Conservation (phyloP, 2,797 vertebrate species). For the Synaphobranchus kaupii region DNA sequence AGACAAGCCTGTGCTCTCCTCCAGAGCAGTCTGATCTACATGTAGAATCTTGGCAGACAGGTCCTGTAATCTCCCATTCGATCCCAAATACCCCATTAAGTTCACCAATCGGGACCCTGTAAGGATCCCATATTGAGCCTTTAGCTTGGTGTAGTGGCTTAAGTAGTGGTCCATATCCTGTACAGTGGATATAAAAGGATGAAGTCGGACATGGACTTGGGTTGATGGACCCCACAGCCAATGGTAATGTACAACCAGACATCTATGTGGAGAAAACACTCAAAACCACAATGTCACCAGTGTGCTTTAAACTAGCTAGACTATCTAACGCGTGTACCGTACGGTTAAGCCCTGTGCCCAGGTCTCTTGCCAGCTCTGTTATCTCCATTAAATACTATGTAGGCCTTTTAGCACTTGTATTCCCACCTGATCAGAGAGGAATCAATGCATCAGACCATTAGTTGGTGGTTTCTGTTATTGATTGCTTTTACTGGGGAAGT, state of each 20-base stretch:
- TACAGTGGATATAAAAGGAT: not conserved
- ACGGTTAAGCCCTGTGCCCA: not conserved
- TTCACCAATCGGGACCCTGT: not conserved
- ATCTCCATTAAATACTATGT: not conserved
- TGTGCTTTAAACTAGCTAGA: not conserved
- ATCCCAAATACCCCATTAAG: not conserved
- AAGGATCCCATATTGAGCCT: not conserved
- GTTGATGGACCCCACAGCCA: not conserved
- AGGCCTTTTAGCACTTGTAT: not conserved
- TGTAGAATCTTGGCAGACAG: not conserved
- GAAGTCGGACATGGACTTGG: not conserved
- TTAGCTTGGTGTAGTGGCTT: not conserved
- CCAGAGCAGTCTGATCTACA: not conserved
- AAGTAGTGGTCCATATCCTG: not conserved
- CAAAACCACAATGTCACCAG: not conserved
- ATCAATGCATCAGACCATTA: not conserved
- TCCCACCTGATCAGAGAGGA: conserved; percentile 1
- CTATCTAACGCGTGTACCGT: not conserved
- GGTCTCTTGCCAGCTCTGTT: not conserved
- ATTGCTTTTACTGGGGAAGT: not conserved
- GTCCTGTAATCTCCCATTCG: not conserved
- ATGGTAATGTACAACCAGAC: not conserved
- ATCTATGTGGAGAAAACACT: not conserved
- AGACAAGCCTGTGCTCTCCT: not conserved
- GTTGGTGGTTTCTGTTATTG: not conserved